Evolutionary conservation across 2,888 invertebrate genomes (phyloP), one percentile per base, ranked within the genome.

Genomic region (Caenorhabditis panamensis): DNA sequence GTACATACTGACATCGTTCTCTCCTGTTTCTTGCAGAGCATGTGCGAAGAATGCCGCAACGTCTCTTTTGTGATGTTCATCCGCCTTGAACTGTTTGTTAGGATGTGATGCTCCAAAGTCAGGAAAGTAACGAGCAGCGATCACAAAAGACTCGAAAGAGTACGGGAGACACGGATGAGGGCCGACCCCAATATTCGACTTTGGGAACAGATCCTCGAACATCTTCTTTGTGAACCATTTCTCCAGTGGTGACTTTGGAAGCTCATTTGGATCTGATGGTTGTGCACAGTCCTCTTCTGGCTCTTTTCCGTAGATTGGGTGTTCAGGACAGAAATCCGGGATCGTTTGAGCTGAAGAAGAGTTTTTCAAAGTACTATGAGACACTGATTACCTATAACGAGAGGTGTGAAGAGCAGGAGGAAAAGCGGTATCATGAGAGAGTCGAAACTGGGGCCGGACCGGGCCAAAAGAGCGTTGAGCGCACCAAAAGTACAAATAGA

Each of bases 11-110:
- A 86, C 85, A 49, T 89, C 85, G 73, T 88, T 89, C 71, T 89
- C 88, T 51, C 89, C 89, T 18, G 89, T 89, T 64, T 89, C 89
- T 62, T 89, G 89, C 8, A 89, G 80, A 0, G 87, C 87, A 49
- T 89, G 89, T 0, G 88, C 88, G 58, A 89, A 88, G 78, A 89
- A 89, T 2, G 88, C 85, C 4, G 89, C 85, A 64, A 89, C 61
- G 58, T 89, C 89, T 26, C 89, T 72, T 20, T 83, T 78, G 28
- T 79, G 61, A 66, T 88, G 87, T 73, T 89, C 83, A n/a, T 80
- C 79, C 4, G 82, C 75, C 13, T 83, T 82, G 72, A 85, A 88
- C 80, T 86, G 64, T 86, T 85, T 0, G 84, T 84, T 28, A 75
- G 75, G 54, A 75, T 80, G n/a, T 1, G 69, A 80, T 6, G 87